A percentile compares a stretch with the other conserved stretches of the same genome.
Evolutionary conservation across 1,140 invertebrate species (phyloP).

Genomic region (Euura saliciscinereae): DNA sequence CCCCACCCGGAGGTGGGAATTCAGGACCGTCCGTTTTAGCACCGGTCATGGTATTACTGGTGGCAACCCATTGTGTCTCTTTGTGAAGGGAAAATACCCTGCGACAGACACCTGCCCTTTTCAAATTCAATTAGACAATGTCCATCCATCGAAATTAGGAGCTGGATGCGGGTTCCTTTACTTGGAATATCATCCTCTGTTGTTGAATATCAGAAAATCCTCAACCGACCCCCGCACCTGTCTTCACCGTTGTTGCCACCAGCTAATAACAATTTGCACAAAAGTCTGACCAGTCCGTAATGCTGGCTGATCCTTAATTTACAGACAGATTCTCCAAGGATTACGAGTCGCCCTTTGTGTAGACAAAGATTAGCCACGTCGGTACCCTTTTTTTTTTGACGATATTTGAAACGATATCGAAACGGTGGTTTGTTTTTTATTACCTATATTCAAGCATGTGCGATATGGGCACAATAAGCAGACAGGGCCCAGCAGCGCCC

Average conservation of each 20-base stretch:
- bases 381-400: no score
- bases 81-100: neutral
- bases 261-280: neutral
- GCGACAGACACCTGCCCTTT: neutral
- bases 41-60: neutral
- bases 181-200: neutral
- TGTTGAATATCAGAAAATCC: no score
- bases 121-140: neutral
- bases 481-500: neutral
- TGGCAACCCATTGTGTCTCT: neutral
- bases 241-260: neutral
- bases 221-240: no score
- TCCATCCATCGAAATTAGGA: no score
- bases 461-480: neutral
- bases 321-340: slow-evolving; percentile 5
- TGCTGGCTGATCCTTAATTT: slow-evolving; percentile 1
- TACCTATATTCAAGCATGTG: neutral
- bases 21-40: neutral
- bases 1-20: neutral
- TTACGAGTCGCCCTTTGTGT: neutral
- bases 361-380: no score
- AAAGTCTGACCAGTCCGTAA: neutral
- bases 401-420: no score
- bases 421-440: neutral
- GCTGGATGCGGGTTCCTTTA: neutral